Evolutionary conservation across 2,113 vertebrate genomes (phyloP), one percentile per base, ranked within the genome.

Genomic region (Dunckerocampus dactyliophorus): DNA sequence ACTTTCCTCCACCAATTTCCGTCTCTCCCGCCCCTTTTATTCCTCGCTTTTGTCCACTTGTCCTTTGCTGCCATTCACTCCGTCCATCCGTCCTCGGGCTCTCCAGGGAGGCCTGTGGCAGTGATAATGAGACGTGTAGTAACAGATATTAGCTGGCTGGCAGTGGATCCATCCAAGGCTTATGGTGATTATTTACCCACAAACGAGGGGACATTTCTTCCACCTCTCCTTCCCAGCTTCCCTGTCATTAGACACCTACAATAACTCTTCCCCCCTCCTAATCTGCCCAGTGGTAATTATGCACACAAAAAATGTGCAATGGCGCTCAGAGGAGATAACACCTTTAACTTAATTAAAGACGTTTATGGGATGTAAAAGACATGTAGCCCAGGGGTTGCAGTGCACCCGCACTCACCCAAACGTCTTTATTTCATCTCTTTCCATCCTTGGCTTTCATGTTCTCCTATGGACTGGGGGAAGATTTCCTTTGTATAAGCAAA

Each of bases 331-430:
- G 84, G 87, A 85, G 60, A 88, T 89, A 89, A 87, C 85, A 88
- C 84, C 85, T 86, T 89, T 83, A 88, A 84, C 80, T 89, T 91
- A 91, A 92, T 91, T 92, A 89, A 91, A 89, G 85, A 86, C 87
- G 76, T 89, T 87, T 85, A 87, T 74, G 55, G 81, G 83, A 88
- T 87, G 85, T 88, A 88, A 87, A 55, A 87, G 89, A 88, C 87
- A 86, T 84, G 84, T 81, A 83, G 82, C 86, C 84, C 53, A 67
- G 75, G 79, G 88, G 80, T 75, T 77, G 60, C 72, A 60, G 66
- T 74, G 78, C 75, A 79, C 85, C 85, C 87, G 82, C 82, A 80
- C 76, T 78, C 74, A 72, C 71, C 69, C 70, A 77, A 80, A 82
- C 69, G 9, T 80, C 80, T 82, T 80, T 73, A 73, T 84, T 84